These are phyloP conservation scores for Ophion slaviceki DNA, from an alignment of 2,888 invertebrate genomes.

Conservation along the genomic window DNA sequence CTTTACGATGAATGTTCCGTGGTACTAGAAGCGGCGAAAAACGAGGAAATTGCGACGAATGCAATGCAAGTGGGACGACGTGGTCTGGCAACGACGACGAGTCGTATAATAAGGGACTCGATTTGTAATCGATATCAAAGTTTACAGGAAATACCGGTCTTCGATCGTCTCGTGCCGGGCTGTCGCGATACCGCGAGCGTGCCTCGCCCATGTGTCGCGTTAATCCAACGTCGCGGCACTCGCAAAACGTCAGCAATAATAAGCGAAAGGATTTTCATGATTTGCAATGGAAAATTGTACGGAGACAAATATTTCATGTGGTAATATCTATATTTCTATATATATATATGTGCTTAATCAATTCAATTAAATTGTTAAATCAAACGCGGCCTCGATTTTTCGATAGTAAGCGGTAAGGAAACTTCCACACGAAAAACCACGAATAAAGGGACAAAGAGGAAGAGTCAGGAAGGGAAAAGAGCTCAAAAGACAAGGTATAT, in stretches of 20 bases:
- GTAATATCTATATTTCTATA: not conserved
- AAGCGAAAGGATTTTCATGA: slow-evolving; percentile 41
- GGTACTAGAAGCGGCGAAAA: not conserved
- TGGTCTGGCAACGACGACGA: slow-evolving; percentile 26
- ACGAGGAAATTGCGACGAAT: slow-evolving; percentile 1
- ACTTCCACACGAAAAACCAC: not conserved
- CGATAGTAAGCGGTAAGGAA: not conserved
- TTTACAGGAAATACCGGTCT: slow-evolving; percentile 65
- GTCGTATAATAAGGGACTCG: slow-evolving; percentile 67
- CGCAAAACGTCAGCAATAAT: slow-evolving; percentile 47
- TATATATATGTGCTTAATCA: slow-evolving; percentile 2
- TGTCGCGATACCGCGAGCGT: slow-evolving; percentile 3
- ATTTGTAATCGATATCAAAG: slow-evolving; percentile 70
- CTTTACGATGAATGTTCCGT: not conserved
- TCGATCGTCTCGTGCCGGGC: slow-evolving; percentile 22
- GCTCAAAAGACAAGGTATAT: slow-evolving; percentile 9
- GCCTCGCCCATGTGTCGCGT: slow-evolving; percentile 27
- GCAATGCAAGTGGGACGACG: slow-evolving; percentile 23
- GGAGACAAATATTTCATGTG: not conserved
- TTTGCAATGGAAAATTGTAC: slow-evolving; percentile 36
- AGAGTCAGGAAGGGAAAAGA: not conserved
- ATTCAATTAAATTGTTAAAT: slow-evolving; percentile 19
- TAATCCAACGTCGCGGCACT: slow-evolving; percentile 13
- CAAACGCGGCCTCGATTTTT: not conserved
- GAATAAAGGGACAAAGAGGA: not conserved